Evolutionary conservation across 2,888 invertebrate genomes (phyloP), one percentile per base, ranked within the genome.

Genomic region (Anarsia innoxiella): DNA sequence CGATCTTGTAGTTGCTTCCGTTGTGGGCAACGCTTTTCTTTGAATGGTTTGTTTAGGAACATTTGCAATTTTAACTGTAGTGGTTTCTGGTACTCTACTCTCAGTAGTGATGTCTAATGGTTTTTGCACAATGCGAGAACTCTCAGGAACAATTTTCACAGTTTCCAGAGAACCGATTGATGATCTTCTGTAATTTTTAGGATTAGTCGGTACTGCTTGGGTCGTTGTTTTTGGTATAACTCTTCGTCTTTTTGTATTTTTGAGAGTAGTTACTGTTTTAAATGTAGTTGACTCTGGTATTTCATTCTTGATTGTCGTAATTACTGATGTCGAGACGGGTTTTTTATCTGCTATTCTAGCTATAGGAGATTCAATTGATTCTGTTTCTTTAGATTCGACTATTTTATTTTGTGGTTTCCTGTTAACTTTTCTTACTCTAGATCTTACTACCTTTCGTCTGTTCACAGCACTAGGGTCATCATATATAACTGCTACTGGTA

Each of bases 401-500:
- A 19, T 3, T 19, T 8, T 8, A 3, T 19, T 19, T 19, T 19
- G 3, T 19, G 8, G 19, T 8, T 19, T 19, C 19, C 19, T 3
- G 8, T 5, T 8, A 3, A 3, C 8, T 19, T 3, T 19, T 19
- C 19, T 19, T 31, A 40, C 23, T 29, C 15, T 19, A 3, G 36
- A 5, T 33, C 27, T 14, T 37, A n/a, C 26, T 6, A 5, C 11
- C 9, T 30, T 39, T 37, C 26, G n/a, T 28, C 43, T 46, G 23
- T 36, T 33, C 2, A 44, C 37, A 37, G 40, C 11, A 6, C 43
- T 44, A 3, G 14, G 26, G 25, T 49, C 59, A 40, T 58, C 62
- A 39, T 58, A 58, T 31, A 61, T 39, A 11, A 59, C 47, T 29
- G 44, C 44, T 1, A 60, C 57, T 2, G 61, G 58, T 41, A 60